Conservation (phyloP, 2,888 invertebrate genomes). For the Drosophila borborema region DNA sequence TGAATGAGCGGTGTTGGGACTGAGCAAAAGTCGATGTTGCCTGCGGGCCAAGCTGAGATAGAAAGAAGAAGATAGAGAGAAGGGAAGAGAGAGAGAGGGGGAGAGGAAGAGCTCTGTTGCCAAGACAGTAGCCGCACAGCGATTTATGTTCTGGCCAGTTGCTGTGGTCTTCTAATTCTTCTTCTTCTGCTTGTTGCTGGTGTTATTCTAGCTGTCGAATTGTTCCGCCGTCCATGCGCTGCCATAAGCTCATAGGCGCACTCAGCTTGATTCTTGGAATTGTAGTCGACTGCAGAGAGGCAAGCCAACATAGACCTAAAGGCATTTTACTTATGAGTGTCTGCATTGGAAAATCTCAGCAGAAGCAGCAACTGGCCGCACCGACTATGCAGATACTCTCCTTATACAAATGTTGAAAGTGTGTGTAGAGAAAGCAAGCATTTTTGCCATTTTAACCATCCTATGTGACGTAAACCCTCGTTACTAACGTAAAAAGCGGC, state of each 20-base stretch:
- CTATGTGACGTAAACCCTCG: too few species aligned
- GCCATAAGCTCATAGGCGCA: conserved; percentile 41
- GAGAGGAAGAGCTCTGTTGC: conserved; percentile 34
- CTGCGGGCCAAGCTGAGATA: conserved; percentile 21
- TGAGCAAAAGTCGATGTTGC: conserved; percentile 18
- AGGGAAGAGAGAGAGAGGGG: background rate
- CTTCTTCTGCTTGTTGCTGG: background rate
- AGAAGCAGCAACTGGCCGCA: background rate
- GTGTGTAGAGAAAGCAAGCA: background rate
- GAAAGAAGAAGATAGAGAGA: background rate
- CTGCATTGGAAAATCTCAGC: conserved; percentile 68
- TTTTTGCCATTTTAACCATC: too few species aligned
- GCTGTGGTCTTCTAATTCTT: conserved; percentile 5
- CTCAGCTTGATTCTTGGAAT: conserved; percentile 46
- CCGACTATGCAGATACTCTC: background rate
- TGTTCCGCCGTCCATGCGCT: conserved; percentile 19
- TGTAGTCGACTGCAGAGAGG: conserved; percentile 13
- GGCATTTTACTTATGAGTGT: conserved; percentile 73
- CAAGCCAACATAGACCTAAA: conserved; percentile 23
- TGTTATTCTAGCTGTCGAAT: conserved; percentile 3
- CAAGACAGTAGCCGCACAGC: conserved; percentile 43
- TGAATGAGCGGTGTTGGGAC: too few species aligned
- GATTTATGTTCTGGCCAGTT: conserved; percentile 49
- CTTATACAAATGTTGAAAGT: background rate
- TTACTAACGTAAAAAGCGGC: too few species aligned